These are phyloP conservation scores for Hypotaenidia philippensis DNA, from an alignment of 2,797 vertebrate species.

Conservation along the genomic window DNA sequence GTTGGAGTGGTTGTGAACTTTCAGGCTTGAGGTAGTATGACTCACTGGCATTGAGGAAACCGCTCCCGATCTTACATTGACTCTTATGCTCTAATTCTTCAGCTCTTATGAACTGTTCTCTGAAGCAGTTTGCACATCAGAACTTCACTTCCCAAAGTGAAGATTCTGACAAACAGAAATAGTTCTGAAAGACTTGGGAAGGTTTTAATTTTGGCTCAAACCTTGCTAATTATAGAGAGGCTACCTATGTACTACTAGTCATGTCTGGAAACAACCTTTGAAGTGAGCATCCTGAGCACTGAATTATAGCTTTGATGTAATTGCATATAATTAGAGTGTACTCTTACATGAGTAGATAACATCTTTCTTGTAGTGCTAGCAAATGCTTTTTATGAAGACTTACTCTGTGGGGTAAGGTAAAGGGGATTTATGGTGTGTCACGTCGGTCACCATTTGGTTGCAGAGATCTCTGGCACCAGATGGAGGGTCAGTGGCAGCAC, in stretches of 20 bases:
- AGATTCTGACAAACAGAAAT: background rate
- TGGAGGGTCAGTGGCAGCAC: background rate
- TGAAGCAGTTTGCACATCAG: background rate
- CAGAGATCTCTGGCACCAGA: background rate
- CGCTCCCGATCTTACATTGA: background rate
- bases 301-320: background rate
- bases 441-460: background rate
- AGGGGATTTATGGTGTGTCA: background rate
- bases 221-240: conserved; percentile 16
- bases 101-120: background rate
- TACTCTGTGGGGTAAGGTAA: background rate
- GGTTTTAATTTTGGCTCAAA: background rate
- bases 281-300: conserved; percentile 4
- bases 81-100: background rate
- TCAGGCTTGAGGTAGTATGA: background rate
- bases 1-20: background rate
- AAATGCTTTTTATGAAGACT: background rate
- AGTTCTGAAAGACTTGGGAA: background rate
- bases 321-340: background rate
- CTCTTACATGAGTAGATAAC: background rate
- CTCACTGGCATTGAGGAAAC: background rate
- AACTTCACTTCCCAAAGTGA: background rate
- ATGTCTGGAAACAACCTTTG: conserved; percentile 22
- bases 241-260: background rate
- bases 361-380: background rate